These are phyloP conservation scores for Leucopsar rothschildi DNA, from an alignment of 2,113 vertebrate species.

Conservation along the genomic window DNA sequence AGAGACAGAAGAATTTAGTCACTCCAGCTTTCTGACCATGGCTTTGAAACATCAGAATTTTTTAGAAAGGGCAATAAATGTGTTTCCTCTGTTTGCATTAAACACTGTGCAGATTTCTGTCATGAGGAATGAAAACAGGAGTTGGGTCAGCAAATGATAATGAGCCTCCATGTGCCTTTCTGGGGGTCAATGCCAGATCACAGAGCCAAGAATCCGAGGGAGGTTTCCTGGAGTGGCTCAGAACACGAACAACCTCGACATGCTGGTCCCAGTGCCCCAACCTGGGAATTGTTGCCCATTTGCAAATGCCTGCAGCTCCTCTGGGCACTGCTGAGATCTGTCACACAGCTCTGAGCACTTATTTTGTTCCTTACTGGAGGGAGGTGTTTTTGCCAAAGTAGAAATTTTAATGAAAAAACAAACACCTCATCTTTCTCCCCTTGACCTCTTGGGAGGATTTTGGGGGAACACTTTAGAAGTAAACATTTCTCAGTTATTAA, in stretches of 20 bases:
- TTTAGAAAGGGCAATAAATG: constrained; percentile 59
- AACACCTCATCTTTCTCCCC: neutral
- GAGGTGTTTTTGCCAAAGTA: neutral
- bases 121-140: constrained; percentile 66
- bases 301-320: neutral
- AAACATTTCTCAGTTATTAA: constrained; percentile 45
- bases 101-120: constrained; percentile 62
- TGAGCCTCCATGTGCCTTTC: constrained; percentile 40
- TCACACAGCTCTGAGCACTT: neutral
- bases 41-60: constrained; percentile 30
- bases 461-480: neutral
- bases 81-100: constrained; percentile 53
- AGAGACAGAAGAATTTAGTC: constrained; percentile 19
- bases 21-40: neutral
- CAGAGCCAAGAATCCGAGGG: constrained; percentile 53
- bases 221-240: constrained; percentile 42
- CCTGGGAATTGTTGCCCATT: neutral
- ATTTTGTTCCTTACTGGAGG: neutral
- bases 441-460: constrained; percentile 23
- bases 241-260: neutral
- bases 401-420: neutral
- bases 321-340: neutral
- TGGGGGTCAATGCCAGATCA: constrained; percentile 64
- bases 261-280: neutral
- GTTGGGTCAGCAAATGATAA: constrained; percentile 63